A percentile compares a stretch with the other conserved stretches of the same genome.
These are phyloP conservation scores for Rachycentron canadum DNA, from an alignment of 2,797 vertebrate species.

Conservation along the genomic window DNA sequence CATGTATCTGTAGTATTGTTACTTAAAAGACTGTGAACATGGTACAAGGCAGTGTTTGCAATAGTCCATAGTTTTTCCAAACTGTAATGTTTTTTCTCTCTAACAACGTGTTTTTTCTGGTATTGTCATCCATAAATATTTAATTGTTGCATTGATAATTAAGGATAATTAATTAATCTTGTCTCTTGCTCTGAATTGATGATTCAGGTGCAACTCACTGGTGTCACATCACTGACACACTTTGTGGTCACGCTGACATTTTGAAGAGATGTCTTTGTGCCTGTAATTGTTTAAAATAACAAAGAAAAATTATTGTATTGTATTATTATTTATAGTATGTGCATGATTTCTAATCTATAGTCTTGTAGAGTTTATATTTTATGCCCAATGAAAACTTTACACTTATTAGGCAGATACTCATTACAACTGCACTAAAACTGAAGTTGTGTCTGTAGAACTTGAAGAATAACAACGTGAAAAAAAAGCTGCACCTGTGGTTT, in stretches of 20 bases:
- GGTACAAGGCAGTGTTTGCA: background rate
- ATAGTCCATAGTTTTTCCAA: conserved; percentile 9
- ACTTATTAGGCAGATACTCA: background rate
- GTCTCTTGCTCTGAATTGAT: conserved; percentile 12
- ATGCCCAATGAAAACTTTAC: background rate
- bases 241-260: conserved; percentile 8
- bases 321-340: background rate
- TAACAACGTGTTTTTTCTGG: conserved; percentile 3
- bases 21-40: conserved; percentile 21
- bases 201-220: conserved; percentile 35
- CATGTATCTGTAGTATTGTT: conserved; percentile 15
- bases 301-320: background rate
- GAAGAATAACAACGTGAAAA: background rate
- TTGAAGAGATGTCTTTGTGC: background rate
- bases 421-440: background rate
- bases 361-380: background rate
- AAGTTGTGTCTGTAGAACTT: background rate
- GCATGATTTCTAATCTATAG: background rate
- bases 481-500: background rate
- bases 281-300: background rate
- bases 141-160: background rate
- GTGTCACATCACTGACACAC: conserved; percentile 9
- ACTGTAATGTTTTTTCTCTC: background rate
- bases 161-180: background rate
- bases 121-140: conserved; percentile 4